Conservation (phyloP, 1,140 invertebrate genomes). For the Tigriopus japonicus region DNA sequence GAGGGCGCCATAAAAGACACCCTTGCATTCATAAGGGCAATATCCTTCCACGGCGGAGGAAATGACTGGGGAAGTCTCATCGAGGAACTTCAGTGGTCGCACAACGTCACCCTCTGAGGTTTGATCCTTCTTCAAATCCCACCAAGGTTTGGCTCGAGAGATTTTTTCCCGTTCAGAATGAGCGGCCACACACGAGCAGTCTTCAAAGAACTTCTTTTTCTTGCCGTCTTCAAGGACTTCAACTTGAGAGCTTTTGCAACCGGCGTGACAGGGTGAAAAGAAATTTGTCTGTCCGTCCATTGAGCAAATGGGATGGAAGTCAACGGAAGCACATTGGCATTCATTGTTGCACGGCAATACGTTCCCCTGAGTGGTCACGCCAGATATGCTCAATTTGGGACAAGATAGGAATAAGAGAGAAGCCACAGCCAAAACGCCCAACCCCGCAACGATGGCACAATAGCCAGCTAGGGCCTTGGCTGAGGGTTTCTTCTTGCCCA, state of each 20-base stretch:
- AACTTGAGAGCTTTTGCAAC: not conserved
- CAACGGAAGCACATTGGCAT: no score
- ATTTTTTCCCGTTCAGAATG: no score
- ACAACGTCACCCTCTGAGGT: no score
- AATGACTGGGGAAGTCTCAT: no score
- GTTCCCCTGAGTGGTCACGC: no score
- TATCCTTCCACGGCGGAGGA: no score
- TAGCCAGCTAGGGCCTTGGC: not conserved
- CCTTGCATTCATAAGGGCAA: not conserved
- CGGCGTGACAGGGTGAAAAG: not conserved
- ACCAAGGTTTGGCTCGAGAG: no score
- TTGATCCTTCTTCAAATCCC: no score
- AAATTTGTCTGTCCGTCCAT: not conserved
- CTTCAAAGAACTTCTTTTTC: not conserved
- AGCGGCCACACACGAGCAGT: slow-evolving; percentile 1
- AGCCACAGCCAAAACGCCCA: not conserved
- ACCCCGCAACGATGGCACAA: slow-evolving; percentile 1
- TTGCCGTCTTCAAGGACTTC: not conserved
- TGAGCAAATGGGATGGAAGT: no score
- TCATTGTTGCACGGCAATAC: no score
- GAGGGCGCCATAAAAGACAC: not conserved
- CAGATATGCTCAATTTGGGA: not conserved
- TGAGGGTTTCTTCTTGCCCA: not conserved
- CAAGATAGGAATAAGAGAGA: not conserved
- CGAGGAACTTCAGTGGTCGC: no score